Conservation (phyloP, 2,113 vertebrate species). For the Ia io region DNA sequence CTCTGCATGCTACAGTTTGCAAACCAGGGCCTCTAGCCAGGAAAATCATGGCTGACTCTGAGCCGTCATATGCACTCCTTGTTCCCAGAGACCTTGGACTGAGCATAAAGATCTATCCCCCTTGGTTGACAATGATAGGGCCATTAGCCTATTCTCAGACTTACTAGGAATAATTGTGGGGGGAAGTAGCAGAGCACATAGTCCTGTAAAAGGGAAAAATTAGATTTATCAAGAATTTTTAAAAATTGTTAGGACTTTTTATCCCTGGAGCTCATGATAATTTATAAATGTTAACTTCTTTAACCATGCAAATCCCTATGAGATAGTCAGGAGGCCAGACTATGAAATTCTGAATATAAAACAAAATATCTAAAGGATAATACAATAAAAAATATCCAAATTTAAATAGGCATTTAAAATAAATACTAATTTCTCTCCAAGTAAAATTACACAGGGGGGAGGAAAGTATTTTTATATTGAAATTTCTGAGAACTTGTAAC, state of each 20-base stretch:
- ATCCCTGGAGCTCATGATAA: background rate
- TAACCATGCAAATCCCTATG: background rate
- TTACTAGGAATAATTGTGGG: background rate
- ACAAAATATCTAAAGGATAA: background rate
- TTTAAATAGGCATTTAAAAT: background rate
- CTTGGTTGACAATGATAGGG: background rate
- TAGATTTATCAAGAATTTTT: slow-evolving; percentile 13
- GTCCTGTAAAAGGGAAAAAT: background rate
- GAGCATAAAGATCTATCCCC: background rate
- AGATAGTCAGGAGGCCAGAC: background rate
- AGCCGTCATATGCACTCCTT: background rate
- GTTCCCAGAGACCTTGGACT: background rate
- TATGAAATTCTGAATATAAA: slow-evolving; percentile 34
- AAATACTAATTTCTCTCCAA: background rate
- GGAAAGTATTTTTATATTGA: background rate
- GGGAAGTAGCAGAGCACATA: background rate
- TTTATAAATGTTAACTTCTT: slow-evolving; percentile 39
- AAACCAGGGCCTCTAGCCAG: background rate
- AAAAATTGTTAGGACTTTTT: slow-evolving; percentile 10
- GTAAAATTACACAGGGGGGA: background rate
- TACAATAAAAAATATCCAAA: background rate
- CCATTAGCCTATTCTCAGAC: background rate
- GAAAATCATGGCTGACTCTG: background rate
- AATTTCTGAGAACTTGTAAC: slow-evolving; percentile 11
- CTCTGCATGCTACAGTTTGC: background rate